Conservation (phyloP, 2,113 vertebrate species). For the Rhinogobius similis region DNA sequence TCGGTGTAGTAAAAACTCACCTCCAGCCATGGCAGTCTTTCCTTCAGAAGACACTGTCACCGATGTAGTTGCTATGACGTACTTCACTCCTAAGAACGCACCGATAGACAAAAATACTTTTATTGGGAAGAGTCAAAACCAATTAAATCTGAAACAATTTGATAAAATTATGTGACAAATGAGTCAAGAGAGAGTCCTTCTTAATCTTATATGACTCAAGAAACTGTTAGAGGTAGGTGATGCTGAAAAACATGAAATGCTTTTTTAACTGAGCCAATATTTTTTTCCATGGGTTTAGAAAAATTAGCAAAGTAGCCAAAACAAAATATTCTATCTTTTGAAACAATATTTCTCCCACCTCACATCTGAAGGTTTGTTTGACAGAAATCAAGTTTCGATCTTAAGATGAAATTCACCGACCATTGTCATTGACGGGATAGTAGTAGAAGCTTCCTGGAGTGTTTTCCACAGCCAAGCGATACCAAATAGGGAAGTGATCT, state of each 20-base stretch:
- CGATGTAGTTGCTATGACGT: slow-evolving; percentile 61
- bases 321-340: no score
- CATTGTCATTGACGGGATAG: slow-evolving; percentile 81
- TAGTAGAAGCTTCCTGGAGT: slow-evolving; percentile 87
- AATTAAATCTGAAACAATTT: no score
- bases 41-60: slow-evolving; percentile 67
- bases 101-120: neutral
- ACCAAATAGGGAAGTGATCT: slow-evolving; percentile 95
- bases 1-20: slow-evolving; percentile 44
- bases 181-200: no score
- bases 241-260: no score
- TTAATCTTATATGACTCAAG: no score
- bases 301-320: neutral
- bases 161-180: no score
- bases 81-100: slow-evolving; percentile 59
- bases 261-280: no score
- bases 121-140: no score
- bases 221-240: no score
- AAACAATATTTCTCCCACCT: no score
- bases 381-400: neutral
- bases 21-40: slow-evolving; percentile 72
- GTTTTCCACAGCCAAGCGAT: slow-evolving; percentile 88
- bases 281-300: no score
- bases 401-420: slow-evolving; percentile 17
- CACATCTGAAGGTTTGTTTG: neutral